Evolutionary conservation across 2,888 invertebrate genomes (phyloP), one percentile per base, ranked within the genome.

Genomic region (Acleris literana): DNA sequence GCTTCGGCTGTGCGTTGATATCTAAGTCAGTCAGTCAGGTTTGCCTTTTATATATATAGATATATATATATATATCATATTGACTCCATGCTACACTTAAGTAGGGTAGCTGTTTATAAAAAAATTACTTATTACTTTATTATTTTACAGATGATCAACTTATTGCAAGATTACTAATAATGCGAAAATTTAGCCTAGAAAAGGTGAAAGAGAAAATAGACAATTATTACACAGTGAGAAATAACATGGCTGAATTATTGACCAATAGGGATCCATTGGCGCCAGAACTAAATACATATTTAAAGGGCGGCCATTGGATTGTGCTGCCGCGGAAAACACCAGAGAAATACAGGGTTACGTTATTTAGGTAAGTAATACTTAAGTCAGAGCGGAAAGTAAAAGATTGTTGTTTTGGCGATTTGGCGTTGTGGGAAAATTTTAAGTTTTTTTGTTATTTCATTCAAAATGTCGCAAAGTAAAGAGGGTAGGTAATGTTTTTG

Each of bases 331-430:
- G 69, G 56, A 72, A 60, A 53, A 72, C 73, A 9, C 60, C 63
- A 2, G 70, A 73, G 39, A 72, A 71, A 48, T 56, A 69, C 51
- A 68, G 75, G 68, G 69, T 76, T 64, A 72, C 71, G 33, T 71
- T 75, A 65, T 69, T 71, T 56, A 74, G 74, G 78, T 74, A 62
- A 29, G 56, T 55, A 2, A 20, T 17, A 6, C 11, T n/a, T 3
- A 33, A 13, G 13, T 13, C 33, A 9, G 3, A 2, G 33, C 33
- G 33, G 7, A 33, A 33, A 33, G 33, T 33, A 9, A 33, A 33
- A 9, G 2, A 22, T 22, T 9, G 33, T 9, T 9, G 33, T 9
- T 9, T 33, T 33, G 33, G 33, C 33, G 7, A 33, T 7, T 33
- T 9, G 33, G 33, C 3, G 0, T 33, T 33, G 3, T 9, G 33